Evolutionary conservation across 1,140 invertebrate species (phyloP), one percentile per base, ranked within the genome.

Genomic region (Pseudomyrmex pallidus): DNA sequence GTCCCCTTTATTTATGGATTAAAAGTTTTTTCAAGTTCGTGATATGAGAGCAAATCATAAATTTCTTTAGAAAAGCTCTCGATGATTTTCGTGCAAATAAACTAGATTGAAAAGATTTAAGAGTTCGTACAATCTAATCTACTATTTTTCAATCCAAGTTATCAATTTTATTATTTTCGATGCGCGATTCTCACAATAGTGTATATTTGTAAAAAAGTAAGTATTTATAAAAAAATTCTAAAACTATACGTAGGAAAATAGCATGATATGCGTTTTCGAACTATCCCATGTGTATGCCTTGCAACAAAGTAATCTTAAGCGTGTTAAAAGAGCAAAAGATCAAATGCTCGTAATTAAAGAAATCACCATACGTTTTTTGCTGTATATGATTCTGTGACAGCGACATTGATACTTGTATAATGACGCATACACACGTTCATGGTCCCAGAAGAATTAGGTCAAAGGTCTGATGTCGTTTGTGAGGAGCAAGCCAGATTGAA

Each of bases 391-490:
- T 17, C 10, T 61, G n/a, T 25, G 44, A n/a, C 74, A 20, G 48
- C 35, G 74, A 74, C 84, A 85, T 59, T 73, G 77, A 85, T 25
- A 20, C 54, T 68, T 68, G 72, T 73, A 56, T 83, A 88, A 89
- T 68, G 72, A 85, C 61, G 63, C 66, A 44, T 64, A 73, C 68
- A 56, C 76, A 85, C 73, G 86, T 88, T 88, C 86, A 85, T 56
- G 86, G 86, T 82, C 87, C 22, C 68, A 76, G n/a, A n/a, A 80
- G 87, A 88, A 89, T 73, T 88, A 63, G 87, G 86, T 88, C 87
- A 85, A 52, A 88, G 77, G 82, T 22, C 22, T 87, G 83, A 20
- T 80, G 57, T 22, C 15, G 64, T 88, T 86, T 73, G 72, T 73
- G 87, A 82, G 67, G 46, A 82, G 15, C 12, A 13, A 52, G 50